Evolutionary conservation across 2,797 vertebrate species (phyloP).

Genomic region (Arnoldichthys spilopterus): DNA sequence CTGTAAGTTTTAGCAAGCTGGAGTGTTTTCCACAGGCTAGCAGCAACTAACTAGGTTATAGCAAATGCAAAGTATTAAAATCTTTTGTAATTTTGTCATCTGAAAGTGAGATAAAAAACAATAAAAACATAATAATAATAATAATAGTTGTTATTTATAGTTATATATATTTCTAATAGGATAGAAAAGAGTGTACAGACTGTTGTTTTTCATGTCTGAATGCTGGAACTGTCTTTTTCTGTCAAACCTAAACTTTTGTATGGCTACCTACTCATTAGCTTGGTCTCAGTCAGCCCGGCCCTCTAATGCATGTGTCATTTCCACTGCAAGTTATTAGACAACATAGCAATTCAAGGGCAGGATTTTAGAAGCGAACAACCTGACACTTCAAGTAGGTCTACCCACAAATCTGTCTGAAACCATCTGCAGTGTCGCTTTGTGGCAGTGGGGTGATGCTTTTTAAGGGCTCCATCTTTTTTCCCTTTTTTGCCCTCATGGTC

Average conservation of each 20-base stretch:
- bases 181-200: neutral
- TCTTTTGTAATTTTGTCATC: no score
- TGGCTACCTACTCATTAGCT: neutral
- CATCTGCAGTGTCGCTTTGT: neutral
- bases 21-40: neutral
- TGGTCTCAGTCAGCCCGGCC: neutral
- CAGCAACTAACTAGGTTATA: neutral
- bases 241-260: neutral
- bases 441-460: slow-evolving; percentile 6
- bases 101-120: neutral
- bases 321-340: neutral
- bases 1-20: neutral
- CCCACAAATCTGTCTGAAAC: neutral
- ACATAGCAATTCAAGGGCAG: neutral
- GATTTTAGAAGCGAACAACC: neutral
- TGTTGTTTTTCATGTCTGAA: neutral
- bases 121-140: neutral
- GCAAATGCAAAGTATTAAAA: neutral
- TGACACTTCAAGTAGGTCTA: neutral
- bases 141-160: neutral
- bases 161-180: neutral
- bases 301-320: neutral
- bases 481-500: slow-evolving; percentile 26
- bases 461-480: slow-evolving; percentile 14
- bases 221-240: neutral